Evolutionary conservation across 2,113 vertebrate genomes (phyloP).

Genomic region (Phoxinus phoxinus): DNA sequence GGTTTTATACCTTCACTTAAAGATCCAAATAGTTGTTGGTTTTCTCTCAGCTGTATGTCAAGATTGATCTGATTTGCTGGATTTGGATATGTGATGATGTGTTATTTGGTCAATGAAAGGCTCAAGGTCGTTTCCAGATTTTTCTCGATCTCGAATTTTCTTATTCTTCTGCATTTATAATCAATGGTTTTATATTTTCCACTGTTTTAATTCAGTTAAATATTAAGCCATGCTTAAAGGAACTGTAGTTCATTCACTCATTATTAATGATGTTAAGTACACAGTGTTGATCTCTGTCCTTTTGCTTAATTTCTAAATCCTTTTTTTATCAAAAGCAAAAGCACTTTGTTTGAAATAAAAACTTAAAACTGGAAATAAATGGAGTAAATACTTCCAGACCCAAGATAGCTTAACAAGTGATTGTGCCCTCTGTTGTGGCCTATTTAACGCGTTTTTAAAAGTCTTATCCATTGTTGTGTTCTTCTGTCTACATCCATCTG

Average conservation of each 20-base stretch:
- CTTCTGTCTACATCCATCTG: background rate
- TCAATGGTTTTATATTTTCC: background rate
- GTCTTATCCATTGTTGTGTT: background rate
- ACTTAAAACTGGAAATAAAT: too few species aligned
- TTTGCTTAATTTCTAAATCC: background rate
- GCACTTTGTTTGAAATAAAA: too few species aligned
- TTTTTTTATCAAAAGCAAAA: too few species aligned
- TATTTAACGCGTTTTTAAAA: background rate
- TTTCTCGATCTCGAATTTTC: too few species aligned
- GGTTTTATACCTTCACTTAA: background rate
- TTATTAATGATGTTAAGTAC: constrained; percentile 25
- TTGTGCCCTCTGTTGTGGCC: background rate
- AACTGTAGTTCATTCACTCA: background rate
- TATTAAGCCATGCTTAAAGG: background rate
- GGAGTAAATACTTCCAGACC: too few species aligned
- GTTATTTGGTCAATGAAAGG: background rate
- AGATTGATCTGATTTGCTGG: background rate
- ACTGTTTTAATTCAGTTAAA: background rate
- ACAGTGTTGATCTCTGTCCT: background rate
- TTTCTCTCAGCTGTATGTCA: background rate
- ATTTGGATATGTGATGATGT: background rate
- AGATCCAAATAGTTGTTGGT: background rate
- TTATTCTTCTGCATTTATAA: background rate
- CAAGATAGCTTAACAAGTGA: background rate
- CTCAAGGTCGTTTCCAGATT: too few species aligned